Conservation (phyloP, 2,797 vertebrate species). For the Trachurus trachurus region DNA sequence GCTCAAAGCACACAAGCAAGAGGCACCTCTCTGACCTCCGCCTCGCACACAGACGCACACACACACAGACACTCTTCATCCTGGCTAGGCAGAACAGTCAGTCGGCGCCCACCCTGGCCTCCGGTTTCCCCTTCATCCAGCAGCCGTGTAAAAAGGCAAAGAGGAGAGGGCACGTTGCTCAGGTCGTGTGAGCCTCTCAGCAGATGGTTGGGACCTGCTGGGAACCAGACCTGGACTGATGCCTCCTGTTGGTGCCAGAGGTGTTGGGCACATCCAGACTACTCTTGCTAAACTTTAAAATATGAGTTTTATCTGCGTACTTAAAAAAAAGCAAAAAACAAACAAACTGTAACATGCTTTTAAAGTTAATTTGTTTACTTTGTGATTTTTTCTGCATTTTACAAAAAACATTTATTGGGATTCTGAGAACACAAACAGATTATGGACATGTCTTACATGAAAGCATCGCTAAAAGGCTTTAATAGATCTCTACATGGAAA, state of each 20-base stretch:
- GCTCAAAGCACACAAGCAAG: slow-evolving; percentile 83
- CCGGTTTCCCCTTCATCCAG: slow-evolving; percentile 53
- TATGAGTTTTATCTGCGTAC: background rate
- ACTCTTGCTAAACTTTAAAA: slow-evolving; percentile 1
- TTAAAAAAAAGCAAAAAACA: too few relatives aligned
- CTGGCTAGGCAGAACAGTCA: slow-evolving; percentile 44
- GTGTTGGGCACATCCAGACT: slow-evolving; percentile 9
- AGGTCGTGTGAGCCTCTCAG: slow-evolving; percentile 74
- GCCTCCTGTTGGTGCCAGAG: slow-evolving; percentile 59
- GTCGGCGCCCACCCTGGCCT: slow-evolving; percentile 51
- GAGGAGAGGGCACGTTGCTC: slow-evolving; percentile 56
- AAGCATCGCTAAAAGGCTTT: slow-evolving; percentile 8
- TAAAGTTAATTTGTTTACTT: background rate
- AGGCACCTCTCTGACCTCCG: slow-evolving; percentile 76
- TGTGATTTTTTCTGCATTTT: background rate
- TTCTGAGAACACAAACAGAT: slow-evolving; percentile 12
- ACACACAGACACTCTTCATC: slow-evolving; percentile 46
- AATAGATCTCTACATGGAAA: slow-evolving; percentile 22
- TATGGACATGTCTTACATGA: slow-evolving; percentile 15
- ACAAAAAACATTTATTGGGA: background rate
- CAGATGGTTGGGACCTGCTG: slow-evolving; percentile 65
- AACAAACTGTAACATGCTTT: background rate
- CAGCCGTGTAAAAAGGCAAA: slow-evolving; percentile 65
- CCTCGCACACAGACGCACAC: slow-evolving; percentile 43
- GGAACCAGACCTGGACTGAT: slow-evolving; percentile 53